Evolutionary conservation across 2,113 vertebrate genomes (phyloP), one percentile per base, ranked within the genome.

Genomic region (Lates calcarifer): DNA sequence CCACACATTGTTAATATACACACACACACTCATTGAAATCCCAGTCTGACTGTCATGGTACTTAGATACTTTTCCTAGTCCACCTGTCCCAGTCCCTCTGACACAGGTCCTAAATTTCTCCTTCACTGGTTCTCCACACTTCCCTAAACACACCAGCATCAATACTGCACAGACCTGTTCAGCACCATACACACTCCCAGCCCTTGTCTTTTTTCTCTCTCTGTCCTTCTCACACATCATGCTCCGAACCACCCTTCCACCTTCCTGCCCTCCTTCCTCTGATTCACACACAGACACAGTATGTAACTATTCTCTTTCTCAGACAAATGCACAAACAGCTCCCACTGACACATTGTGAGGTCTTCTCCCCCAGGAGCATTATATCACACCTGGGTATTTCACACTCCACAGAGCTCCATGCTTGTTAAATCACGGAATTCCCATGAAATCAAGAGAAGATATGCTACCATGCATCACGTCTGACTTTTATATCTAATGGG

Each of bases 331-430:
- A 62, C 60, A 79, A 35, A 62, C 22, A 58, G 2, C 10, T 24
- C 35, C 28, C 37, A 37, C 26, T 26, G 22, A 26, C 26, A 65
- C 31, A 17, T 18, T 68, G 41, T 17, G 17, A 72, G 72, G 55
- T 37, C 67, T 57, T 35, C 64, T 79, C 85, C 79, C 53, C 29
- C 6, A 45, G 64, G 66, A 82, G 58, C 39, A 41, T 66, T 81
- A 71, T 74, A 84, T 89, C 85, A 85, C 77, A 89, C 83, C 83
- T 82, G 84, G 41, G 74, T 84, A 77, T 86, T 91, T 91, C 80
- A 89, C 88, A 81, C 87, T 87, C 81, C 78, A 43, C 45, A 20
- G 85, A 84, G 76, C 90, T 33, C 67, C 53, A 49, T 17, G 41
- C 80, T 77, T 61, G 55, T 87, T 87, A 88, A 89, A 83, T 90